phyloP scores from a whole-genome alignment of 2,113 vertebrate genomes.

The Glareola pratincola region DNA sequence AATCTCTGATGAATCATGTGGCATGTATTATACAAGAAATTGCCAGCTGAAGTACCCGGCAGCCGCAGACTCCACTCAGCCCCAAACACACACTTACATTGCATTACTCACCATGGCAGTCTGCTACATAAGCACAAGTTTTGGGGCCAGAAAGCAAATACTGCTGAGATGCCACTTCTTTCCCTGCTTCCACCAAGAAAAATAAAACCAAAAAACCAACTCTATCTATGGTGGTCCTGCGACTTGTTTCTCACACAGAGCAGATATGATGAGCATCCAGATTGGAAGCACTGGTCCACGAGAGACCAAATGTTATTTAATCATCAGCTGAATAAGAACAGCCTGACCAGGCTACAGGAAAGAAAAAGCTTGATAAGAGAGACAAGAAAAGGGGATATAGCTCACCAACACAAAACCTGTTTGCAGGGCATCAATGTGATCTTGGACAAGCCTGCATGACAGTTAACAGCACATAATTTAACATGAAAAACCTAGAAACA shows the following conservation, averaged over 20 bases:
- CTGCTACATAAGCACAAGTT: not conserved
- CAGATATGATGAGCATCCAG: not conserved
- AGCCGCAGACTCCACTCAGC: not conserved
- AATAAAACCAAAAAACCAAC: too few species aligned
- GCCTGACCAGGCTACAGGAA: not conserved
- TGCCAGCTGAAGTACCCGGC: not conserved
- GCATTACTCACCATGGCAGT: too few species aligned
- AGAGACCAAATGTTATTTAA: not conserved
- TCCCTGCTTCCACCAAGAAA: not conserved
- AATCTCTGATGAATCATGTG: rapidly evolving
- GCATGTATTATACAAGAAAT: not conserved
- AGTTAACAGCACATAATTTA: not conserved
- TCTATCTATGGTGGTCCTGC: rapidly evolving
- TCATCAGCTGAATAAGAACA: not conserved
- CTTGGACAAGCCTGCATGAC: rapidly evolving
- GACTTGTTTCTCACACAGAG: not conserved
- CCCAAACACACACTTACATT: not conserved
- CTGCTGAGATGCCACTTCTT: not conserved
- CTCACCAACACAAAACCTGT: not conserved
- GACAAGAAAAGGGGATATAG: rapidly evolving
- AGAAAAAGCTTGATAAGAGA: rapidly evolving
- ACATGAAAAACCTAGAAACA: not conserved
- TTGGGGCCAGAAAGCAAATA: not conserved
- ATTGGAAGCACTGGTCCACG: not conserved
- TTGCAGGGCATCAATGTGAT: not conserved